phyloP scores from a whole-genome alignment of 2,797 vertebrate species.

The Ctenopoma kingsleyae region DNA sequence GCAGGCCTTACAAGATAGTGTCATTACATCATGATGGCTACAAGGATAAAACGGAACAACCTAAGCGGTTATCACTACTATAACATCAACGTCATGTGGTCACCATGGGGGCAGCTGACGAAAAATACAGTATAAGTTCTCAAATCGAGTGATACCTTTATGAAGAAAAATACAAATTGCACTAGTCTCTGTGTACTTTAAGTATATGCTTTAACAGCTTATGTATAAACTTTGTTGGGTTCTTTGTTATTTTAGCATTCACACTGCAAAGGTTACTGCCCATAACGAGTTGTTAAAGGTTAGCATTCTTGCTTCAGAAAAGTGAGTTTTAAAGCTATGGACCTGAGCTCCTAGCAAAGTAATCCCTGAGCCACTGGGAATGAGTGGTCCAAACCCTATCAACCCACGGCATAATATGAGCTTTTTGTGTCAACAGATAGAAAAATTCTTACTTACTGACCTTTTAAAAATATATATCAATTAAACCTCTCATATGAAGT shows the following conservation, averaged over 20 bases:
- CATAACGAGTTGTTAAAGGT: neutral
- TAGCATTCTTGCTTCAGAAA: neutral
- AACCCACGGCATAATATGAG: neutral
- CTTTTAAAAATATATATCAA: slow-evolving; percentile 59
- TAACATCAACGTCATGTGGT: neutral
- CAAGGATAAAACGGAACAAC: neutral
- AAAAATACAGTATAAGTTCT: neutral
- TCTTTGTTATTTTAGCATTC: slow-evolving; percentile 4
- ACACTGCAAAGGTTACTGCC: neutral
- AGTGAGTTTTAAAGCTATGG: neutral
- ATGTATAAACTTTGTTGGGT: neutral
- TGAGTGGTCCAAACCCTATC: slow-evolving; percentile 19
- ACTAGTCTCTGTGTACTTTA: neutral
- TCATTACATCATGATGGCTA: neutral
- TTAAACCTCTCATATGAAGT: slow-evolving; percentile 49
- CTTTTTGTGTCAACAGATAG: slow-evolving; percentile 27
- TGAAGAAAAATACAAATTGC: neutral
- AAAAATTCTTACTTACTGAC: slow-evolving; percentile 43
- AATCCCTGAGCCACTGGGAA: slow-evolving; percentile 4
- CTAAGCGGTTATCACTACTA: neutral
- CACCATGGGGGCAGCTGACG: neutral
- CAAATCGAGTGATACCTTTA: slow-evolving; percentile 5
- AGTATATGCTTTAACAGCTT: neutral
- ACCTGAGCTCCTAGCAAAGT: neutral
- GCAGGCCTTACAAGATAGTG: neutral